phyloP scores from a whole-genome alignment of 2,113 vertebrate species.

The Pluvianellus socialis region DNA sequence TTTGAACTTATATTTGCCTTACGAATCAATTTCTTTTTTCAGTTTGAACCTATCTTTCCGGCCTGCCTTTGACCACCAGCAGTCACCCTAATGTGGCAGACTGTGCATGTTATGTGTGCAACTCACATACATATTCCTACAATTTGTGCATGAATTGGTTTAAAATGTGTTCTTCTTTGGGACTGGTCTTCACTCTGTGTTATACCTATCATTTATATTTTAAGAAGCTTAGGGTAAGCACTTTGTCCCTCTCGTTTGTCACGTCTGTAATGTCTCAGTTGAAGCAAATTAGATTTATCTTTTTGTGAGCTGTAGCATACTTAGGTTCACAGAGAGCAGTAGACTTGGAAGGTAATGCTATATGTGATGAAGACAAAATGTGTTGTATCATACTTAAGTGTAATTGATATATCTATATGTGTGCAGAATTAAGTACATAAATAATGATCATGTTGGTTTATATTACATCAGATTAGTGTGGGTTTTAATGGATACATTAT shows the following conservation, averaged over 20 bases:
- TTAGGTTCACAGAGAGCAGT: background rate
- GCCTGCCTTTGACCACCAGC: too few relatives aligned
- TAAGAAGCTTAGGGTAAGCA: slow-evolving; percentile 53
- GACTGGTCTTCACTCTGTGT: background rate
- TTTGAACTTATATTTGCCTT: too few relatives aligned
- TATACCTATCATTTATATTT: background rate
- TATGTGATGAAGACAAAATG: background rate
- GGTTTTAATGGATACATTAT: background rate
- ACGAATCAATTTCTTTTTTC: too few relatives aligned
- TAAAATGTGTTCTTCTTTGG: background rate
- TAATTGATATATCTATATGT: background rate
- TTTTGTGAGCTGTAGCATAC: background rate
- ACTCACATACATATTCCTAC: background rate
- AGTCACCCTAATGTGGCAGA: rapidly evolving
- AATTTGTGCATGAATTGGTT: background rate
- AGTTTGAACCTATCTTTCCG: too few relatives aligned
- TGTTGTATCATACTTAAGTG: background rate
- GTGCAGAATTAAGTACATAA: background rate
- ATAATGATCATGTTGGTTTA: background rate
- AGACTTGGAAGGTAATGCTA: background rate
- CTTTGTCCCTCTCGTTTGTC: slow-evolving; percentile 28
- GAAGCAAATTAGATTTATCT: slow-evolving; percentile 47
- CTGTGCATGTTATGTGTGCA: background rate
- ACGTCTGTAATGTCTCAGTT: slow-evolving; percentile 13
- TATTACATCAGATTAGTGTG: background rate